phyloP scores from a whole-genome alignment of 1,140 invertebrate genomes.

The Drosophila suzukii region DNA sequence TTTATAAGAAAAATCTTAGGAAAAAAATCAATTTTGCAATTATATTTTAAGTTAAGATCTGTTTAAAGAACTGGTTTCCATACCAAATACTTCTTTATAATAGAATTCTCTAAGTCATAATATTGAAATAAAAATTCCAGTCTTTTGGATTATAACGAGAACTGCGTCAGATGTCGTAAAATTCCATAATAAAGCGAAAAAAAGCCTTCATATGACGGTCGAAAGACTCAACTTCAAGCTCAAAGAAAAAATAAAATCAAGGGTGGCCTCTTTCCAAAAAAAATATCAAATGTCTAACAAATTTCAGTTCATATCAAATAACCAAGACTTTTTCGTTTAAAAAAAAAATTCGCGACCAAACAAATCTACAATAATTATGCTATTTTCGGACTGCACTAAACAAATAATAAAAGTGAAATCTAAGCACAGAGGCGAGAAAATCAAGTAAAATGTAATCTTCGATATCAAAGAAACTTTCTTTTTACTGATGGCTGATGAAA shows the following conservation, averaged over 20 bases:
- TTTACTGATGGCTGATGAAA: constrained; percentile 40
- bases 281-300: constrained; percentile 9
- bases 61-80: no score
- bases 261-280: constrained; percentile 9
- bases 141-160: background rate
- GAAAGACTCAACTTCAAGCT: constrained; percentile 6
- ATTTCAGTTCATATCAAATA: background rate
- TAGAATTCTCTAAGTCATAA: no score
- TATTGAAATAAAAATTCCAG: no score
- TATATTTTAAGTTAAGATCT: no score
- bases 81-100: no score
- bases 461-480: constrained; percentile 59
- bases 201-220: constrained; percentile 2
- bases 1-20: no score
- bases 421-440: constrained; percentile 26
- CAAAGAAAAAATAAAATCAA: constrained; percentile 4
- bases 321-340: background rate
- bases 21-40: no score
- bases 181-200: background rate
- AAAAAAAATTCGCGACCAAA: background rate
- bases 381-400: constrained; percentile 25
- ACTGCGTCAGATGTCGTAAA: constrained; percentile 1
- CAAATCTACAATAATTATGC: constrained; percentile 20
- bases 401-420: constrained; percentile 46
- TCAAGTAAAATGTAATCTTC: constrained; percentile 29